Conservation (phyloP, 2,888 invertebrate genomes). For the Drosophila flavopinicola region DNA sequence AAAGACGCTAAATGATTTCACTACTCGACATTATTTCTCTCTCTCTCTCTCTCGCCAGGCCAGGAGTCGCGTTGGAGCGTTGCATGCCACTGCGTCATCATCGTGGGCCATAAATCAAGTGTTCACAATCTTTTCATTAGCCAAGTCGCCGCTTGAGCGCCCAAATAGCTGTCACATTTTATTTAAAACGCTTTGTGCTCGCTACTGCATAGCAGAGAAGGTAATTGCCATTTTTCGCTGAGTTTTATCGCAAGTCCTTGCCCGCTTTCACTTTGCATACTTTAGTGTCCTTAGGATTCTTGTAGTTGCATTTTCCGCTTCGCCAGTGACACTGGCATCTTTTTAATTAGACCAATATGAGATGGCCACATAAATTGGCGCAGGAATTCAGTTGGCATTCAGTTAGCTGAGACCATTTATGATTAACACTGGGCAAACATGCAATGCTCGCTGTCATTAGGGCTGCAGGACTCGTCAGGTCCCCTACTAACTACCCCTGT, state of each 20-base stretch:
- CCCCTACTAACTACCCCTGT: background rate
- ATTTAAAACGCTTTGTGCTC: constrained; percentile 50
- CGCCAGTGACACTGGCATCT: constrained; percentile 27
- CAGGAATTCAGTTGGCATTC: constrained; percentile 29
- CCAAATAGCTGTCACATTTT: constrained; percentile 63
- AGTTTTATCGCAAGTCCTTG: constrained; percentile 45
- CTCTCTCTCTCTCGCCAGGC: no score
- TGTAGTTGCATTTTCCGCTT: constrained; percentile 17
- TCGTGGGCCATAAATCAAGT: constrained; percentile 61
- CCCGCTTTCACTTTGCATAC: constrained; percentile 24
- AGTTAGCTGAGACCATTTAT: constrained; percentile 53
- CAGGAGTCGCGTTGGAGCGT: constrained; percentile 46
- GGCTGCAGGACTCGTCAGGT: constrained; percentile 34
- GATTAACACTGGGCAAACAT: constrained; percentile 75
- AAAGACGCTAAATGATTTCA: background rate
- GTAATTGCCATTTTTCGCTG: constrained; percentile 53
- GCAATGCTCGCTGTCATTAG: constrained; percentile 72
- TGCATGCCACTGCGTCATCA: constrained; percentile 67
- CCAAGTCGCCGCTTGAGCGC: constrained; percentile 39
- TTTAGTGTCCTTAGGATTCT: constrained; percentile 16
- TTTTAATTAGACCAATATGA: constrained; percentile 59
- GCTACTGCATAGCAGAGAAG: constrained; percentile 30
- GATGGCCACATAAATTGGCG: constrained; percentile 64
- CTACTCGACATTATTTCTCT: background rate
- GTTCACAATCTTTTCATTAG: constrained; percentile 64